These are phyloP conservation scores for Antedon mediterranea DNA, from an alignment of 53 echinoderm and acorn worm species.

Conservation along the genomic window DNA sequence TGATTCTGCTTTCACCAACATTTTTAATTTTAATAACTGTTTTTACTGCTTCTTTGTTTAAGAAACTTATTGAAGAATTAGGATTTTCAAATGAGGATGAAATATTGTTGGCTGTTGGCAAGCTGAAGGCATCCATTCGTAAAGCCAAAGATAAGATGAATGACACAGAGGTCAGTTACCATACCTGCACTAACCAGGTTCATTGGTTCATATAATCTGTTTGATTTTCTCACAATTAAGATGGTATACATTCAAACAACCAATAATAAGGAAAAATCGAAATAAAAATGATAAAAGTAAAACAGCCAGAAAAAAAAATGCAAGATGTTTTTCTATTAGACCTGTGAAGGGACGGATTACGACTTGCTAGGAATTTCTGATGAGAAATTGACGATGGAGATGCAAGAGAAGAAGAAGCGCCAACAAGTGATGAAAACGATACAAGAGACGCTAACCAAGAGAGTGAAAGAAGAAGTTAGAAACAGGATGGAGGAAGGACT, in stretches of 20 bases:
- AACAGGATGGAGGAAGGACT: conserved; percentile 24
- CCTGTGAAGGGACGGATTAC: not conserved
- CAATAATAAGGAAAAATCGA: too few species aligned
- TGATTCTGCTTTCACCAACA: too few species aligned
- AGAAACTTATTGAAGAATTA: conserved; percentile 42
- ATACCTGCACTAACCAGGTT: not conserved
- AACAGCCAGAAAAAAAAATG: not conserved
- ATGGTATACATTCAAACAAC: too few species aligned
- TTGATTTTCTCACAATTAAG: too few species aligned
- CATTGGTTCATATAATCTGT: not conserved
- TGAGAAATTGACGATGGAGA: conserved; percentile 14
- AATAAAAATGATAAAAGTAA: too few species aligned
- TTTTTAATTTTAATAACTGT: too few species aligned
- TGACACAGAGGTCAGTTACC: not conserved
- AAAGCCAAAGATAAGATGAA: conserved; percentile 49
- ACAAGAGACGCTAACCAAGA: conserved; percentile 30
- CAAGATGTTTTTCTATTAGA: not conserved
- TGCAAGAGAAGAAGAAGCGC: conserved; percentile 17
- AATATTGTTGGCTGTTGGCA: conserved; percentile 33
- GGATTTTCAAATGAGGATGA: conserved; percentile 50
- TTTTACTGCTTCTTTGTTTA: not conserved
- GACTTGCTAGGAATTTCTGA: conserved; percentile 23
- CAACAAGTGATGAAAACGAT: conserved; percentile 30
- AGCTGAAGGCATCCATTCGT: conserved; percentile 52
- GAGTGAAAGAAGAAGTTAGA: conserved; percentile 26